phyloP scores from a whole-genome alignment of 1,140 invertebrate genomes.

The Arctopsyche grandis region DNA sequence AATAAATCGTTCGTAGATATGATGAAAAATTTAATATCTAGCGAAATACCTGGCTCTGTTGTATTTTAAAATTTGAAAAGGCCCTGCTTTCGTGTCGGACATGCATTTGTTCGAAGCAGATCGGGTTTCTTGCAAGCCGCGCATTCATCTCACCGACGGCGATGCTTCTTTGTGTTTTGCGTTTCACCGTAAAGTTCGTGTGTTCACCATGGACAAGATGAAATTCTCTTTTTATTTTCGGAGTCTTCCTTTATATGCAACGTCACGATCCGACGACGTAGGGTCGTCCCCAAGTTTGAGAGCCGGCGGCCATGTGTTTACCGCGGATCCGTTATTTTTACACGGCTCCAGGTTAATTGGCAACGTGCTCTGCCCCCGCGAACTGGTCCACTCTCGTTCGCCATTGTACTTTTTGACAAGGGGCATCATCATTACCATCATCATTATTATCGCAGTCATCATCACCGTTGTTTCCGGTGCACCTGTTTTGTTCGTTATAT shows the following conservation, averaged over 20 bases:
- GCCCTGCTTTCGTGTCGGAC: too few species aligned
- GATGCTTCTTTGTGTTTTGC: background rate
- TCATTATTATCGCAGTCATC: background rate
- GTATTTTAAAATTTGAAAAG: too few species aligned
- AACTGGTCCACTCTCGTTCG: background rate
- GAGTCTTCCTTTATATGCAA: conserved; percentile 10
- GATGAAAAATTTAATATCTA: too few species aligned
- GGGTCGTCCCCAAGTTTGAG: too few species aligned
- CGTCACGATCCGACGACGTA: conserved; percentile 4
- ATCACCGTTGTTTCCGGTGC: background rate
- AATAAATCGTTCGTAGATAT: too few species aligned
- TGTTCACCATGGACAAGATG: background rate
- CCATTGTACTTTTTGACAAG: too few species aligned
- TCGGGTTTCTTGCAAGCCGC: background rate
- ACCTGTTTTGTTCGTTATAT: conserved; percentile 1
- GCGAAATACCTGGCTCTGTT: too few species aligned
- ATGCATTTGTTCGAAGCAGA: background rate
- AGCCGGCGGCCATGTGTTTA: too few species aligned
- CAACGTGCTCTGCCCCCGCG: background rate
- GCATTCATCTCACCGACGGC: conserved; percentile 24
- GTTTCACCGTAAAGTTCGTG: background rate
- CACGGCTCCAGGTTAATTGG: background rate
- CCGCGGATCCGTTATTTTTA: background rate
- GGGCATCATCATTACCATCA: background rate
- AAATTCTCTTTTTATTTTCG: background rate